These are phyloP conservation scores for Drosophila tropicalis DNA, from an alignment of 1,140 invertebrate species.

Conservation along the genomic window DNA sequence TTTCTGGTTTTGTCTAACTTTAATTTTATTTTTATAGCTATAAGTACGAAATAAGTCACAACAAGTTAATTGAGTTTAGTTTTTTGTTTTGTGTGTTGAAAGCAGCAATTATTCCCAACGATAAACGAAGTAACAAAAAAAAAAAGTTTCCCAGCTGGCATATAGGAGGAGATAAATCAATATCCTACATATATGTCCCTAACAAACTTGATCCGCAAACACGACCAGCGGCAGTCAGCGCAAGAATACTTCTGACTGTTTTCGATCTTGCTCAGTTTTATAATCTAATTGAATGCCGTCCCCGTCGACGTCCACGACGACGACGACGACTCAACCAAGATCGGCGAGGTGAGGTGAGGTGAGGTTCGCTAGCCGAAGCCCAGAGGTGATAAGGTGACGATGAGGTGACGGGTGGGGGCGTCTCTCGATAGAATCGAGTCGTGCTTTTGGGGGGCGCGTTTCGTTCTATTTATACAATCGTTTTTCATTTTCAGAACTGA, in stretches of 20 bases:
- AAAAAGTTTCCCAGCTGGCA: constrained; percentile 4
- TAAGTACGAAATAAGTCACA: constrained; percentile 32
- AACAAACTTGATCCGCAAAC: constrained; percentile 41
- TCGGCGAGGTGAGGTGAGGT: not conserved
- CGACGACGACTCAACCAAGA: constrained; percentile 16
- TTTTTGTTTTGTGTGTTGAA: not conserved
- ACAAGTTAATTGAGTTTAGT: constrained; percentile 33
- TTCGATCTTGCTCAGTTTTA: constrained; percentile 58
- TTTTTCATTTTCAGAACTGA: constrained; percentile 26
- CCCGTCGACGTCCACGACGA: not conserved
- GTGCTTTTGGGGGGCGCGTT: constrained; percentile 59
- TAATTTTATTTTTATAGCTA: constrained; percentile 12
- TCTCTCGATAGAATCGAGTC: constrained; percentile 4
- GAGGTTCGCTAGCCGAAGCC: not conserved
- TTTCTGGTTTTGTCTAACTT: constrained; percentile 4
- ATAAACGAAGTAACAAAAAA: not conserved
- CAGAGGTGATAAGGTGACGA: constrained; percentile 12
- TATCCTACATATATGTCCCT: constrained; percentile 38
- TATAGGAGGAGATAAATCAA: not conserved
- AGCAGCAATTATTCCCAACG: not conserved
- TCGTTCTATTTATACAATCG: constrained; percentile 51
- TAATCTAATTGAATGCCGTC: constrained; percentile 52
- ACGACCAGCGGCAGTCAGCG: constrained; percentile 71
- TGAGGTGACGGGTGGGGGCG: constrained; percentile 11
- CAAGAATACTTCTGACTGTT: constrained; percentile 80